A percentile compares a stretch with the other conserved stretches of the same genome.
These are phyloP conservation scores for Phaethornis superciliosus DNA, from an alignment of 2,113 vertebrate species.

Conservation along the genomic window DNA sequence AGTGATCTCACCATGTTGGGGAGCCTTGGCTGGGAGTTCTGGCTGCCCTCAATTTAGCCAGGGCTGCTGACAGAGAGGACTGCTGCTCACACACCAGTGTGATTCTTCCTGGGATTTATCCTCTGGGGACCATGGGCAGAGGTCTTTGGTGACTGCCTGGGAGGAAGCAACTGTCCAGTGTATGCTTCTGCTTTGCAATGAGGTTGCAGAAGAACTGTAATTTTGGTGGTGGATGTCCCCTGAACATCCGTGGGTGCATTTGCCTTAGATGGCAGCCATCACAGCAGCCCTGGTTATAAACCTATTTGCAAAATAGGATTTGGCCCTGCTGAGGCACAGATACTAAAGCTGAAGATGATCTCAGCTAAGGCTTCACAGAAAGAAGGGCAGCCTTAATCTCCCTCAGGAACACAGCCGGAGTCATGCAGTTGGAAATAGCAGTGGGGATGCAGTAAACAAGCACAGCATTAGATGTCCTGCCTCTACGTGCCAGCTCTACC, in stretches of 20 bases:
- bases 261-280: rapidly evolving
- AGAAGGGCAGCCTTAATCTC: conserved; percentile 31
- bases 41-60: background rate
- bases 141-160: background rate
- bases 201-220: rapidly evolving
- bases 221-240: background rate
- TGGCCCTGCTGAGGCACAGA: rapidly evolving
- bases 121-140: background rate
- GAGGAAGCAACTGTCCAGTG: background rate
- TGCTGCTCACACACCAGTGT: rapidly evolving
- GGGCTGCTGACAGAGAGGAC: background rate
- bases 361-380: conserved; percentile 16
- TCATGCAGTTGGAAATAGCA: conserved; percentile 43
- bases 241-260: rapidly evolving
- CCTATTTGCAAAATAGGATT: background rate
- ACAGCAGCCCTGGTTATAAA: background rate
- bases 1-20: rapidly evolving
- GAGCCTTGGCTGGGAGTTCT: background rate
- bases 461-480: background rate
- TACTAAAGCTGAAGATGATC: background rate
- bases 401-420: background rate
- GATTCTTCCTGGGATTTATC: background rate
- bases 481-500: background rate
- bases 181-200: background rate
- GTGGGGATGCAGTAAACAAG: background rate